Evolutionary conservation across 2,888 invertebrate species (phyloP).

Genomic region (Sphecodes monilicornis): DNA sequence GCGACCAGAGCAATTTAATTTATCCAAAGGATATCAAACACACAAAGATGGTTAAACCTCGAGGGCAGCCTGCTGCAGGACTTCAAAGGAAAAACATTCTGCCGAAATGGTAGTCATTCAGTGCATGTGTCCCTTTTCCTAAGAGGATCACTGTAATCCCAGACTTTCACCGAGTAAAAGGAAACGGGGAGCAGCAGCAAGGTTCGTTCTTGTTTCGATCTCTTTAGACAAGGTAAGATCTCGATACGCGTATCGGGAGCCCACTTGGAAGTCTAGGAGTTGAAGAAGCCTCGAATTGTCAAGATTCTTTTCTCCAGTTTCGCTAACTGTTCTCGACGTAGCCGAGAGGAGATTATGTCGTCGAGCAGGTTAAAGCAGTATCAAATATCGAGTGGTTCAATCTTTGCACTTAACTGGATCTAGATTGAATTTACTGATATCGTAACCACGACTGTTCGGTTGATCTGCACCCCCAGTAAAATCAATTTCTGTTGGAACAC

Average conservation of each 20-base stretch:
- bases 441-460: neutral
- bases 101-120: neutral
- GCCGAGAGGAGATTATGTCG: constrained; percentile 56
- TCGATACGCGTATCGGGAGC: constrained; percentile 36
- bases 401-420: constrained; percentile 34
- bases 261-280: constrained; percentile 45
- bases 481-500: neutral
- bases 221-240: constrained; percentile 18
- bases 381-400: constrained; percentile 48
- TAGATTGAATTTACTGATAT: constrained; percentile 22
- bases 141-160: constrained; percentile 13
- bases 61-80: neutral
- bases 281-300: constrained; percentile 45
- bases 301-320: constrained; percentile 61
- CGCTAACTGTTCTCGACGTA: constrained; percentile 56
- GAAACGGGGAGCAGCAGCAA: neutral
- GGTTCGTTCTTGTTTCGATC: constrained; percentile 26
- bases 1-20: neutral
- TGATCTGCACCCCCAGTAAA: neutral
- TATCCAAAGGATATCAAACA: neutral
- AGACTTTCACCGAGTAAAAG: neutral
- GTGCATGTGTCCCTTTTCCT: neutral
- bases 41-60: neutral
- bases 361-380: constrained; percentile 47
- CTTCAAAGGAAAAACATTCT: neutral